phyloP scores from a whole-genome alignment of 2,888 invertebrate genomes.

The Trachelus stipa region DNA sequence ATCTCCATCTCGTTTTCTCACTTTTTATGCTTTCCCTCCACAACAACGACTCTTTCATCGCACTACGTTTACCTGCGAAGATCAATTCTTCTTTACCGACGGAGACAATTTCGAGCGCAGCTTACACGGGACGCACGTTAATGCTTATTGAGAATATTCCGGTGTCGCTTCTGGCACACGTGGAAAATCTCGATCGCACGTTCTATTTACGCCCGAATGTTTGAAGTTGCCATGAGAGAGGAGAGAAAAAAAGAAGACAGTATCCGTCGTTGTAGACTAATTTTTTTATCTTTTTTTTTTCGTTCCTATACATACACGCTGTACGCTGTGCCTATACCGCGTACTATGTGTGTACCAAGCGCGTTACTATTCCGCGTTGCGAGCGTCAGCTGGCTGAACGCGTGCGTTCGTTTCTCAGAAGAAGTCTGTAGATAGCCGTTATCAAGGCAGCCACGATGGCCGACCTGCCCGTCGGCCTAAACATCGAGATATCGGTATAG shows the following conservation, averaged over 20 bases:
- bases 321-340: background rate
- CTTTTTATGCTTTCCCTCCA: background rate
- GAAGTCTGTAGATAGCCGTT: slow-evolving; percentile 18
- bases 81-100: too few relatives aligned
- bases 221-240: background rate
- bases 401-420: background rate
- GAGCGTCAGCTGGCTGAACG: background rate
- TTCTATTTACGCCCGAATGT: background rate
- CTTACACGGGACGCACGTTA: background rate
- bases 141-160: background rate
- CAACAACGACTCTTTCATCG: background rate
- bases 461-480: slow-evolving; percentile 15
- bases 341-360: background rate
- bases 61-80: background rate
- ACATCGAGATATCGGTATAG: slow-evolving; percentile 16
- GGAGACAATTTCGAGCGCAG: background rate
- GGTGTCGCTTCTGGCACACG: background rate
- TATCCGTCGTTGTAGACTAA: background rate
- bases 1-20: background rate
- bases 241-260: background rate
- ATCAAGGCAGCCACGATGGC: slow-evolving; percentile 23
- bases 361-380: background rate
- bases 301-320: background rate
- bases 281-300: background rate
- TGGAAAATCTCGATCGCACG: background rate